phyloP scores from a whole-genome alignment of 2,113 vertebrate species.

The Zonotrichia leucophrys region DNA sequence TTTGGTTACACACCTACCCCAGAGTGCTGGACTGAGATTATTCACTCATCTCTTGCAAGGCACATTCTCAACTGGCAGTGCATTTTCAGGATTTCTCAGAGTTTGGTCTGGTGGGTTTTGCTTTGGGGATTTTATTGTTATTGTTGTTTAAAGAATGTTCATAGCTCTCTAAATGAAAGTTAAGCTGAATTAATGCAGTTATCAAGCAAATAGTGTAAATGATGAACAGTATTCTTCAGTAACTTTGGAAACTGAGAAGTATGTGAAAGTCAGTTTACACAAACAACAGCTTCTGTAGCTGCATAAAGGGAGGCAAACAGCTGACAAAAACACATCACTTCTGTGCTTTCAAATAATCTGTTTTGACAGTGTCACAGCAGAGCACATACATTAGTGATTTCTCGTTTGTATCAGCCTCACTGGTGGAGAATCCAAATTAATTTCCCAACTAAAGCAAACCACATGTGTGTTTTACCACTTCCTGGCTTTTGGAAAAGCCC shows the following conservation, averaged over 20 bases:
- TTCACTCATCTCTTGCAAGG: not conserved
- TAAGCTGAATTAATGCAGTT: not conserved
- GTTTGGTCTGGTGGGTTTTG: not conserved
- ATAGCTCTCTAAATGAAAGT: not conserved
- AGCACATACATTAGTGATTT: not conserved
- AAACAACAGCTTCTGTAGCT: conserved; percentile 19
- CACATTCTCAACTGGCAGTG: not conserved
- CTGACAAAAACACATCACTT: conserved; percentile 15
- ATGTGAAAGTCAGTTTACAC: not conserved
- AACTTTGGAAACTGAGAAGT: not conserved
- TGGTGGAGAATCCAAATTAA: conserved; percentile 32
- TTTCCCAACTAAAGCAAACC: conserved; percentile 58
- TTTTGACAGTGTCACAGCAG: conserved; percentile 9
- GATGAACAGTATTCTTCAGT: not conserved
- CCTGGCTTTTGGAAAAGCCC: conserved; percentile 47
- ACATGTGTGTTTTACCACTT: conserved; percentile 64
- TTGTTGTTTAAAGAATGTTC: not conserved
- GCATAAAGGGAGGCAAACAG: not conserved
- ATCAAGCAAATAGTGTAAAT: not conserved
- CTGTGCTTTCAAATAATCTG: not conserved
- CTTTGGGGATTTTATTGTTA: not conserved
- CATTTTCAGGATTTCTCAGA: not conserved
- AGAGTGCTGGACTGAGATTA: rapidly evolving
- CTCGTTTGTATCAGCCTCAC: conserved; percentile 32
- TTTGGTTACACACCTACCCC: not conserved